Conservation (phyloP, 2,797 vertebrate species). For the Tapera naevia region DNA sequence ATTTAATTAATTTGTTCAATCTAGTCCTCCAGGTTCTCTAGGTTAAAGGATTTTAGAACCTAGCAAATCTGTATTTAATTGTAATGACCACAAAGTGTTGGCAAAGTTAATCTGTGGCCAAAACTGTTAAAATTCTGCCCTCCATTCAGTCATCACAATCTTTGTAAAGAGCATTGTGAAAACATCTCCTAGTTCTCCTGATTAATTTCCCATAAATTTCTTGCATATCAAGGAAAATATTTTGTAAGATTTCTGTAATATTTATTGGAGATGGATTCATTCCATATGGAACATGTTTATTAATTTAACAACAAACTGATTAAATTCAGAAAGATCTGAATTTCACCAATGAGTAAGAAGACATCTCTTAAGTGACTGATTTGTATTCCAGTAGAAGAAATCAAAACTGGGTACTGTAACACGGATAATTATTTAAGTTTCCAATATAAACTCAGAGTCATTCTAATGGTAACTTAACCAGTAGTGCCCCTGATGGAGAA, state of each 20-base stretch:
- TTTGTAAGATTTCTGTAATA: neutral
- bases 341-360: neutral
- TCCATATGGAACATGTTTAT: fast-evolving
- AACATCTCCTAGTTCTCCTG: neutral
- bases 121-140: neutral
- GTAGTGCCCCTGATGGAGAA: neutral
- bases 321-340: neutral
- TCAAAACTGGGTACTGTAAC: neutral
- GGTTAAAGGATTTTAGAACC: neutral
- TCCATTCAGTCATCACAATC: neutral
- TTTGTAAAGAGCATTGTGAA: neutral
- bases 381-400: neutral
- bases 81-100: neutral
- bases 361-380: neutral
- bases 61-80: neutral
- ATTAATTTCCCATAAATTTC: neutral
- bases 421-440: neutral
- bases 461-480: neutral
- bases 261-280: neutral
- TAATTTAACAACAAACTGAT: neutral
- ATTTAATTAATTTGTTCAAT: neutral
- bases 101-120: neutral
- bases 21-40: neutral
- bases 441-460: neutral
- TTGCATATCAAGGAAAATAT: neutral